phyloP scores from a whole-genome alignment of 2,113 vertebrate genomes.

The Paracanthobrama guichenoti region DNA sequence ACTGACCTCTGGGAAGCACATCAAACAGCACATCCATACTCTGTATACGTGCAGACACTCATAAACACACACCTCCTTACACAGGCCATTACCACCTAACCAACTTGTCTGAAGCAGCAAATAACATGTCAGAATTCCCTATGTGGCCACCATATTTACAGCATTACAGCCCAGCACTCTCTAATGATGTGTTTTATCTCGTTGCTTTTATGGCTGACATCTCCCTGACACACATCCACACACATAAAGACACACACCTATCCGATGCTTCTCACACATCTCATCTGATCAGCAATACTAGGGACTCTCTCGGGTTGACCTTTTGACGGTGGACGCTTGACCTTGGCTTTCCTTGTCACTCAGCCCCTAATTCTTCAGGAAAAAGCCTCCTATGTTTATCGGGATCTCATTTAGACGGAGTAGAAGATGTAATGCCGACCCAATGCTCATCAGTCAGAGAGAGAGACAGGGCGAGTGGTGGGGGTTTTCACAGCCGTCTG shows the following conservation, averaged over 20 bases:
- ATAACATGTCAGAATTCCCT: constrained; percentile 46
- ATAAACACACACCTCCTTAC: constrained; percentile 34
- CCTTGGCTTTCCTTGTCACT: constrained; percentile 39
- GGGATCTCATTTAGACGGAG: constrained; percentile 4
- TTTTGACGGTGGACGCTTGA: constrained; percentile 30
- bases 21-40: constrained; percentile 37
- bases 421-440: constrained; percentile 13
- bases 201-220: constrained; percentile 31
- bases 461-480: not conserved
- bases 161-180: constrained; percentile 31
- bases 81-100: constrained; percentile 32
- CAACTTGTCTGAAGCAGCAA: constrained; percentile 45
- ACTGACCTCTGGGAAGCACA: constrained; percentile 39
- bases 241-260: not conserved
- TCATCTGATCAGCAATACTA: not conserved
- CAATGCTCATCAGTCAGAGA: constrained; percentile 8
- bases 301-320: not conserved
- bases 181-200: constrained; percentile 46
- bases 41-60: constrained; percentile 16
- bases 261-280: constrained; percentile 11
- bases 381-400: constrained; percentile 37
- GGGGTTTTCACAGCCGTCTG: constrained; percentile 11
- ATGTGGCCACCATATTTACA: constrained; percentile 44
- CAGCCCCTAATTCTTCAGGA: constrained; percentile 20
- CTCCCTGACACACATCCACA: constrained; percentile 5